Evolutionary conservation across 2,888 invertebrate species (phyloP).

Genomic region (Epistrophe grossulariae): DNA sequence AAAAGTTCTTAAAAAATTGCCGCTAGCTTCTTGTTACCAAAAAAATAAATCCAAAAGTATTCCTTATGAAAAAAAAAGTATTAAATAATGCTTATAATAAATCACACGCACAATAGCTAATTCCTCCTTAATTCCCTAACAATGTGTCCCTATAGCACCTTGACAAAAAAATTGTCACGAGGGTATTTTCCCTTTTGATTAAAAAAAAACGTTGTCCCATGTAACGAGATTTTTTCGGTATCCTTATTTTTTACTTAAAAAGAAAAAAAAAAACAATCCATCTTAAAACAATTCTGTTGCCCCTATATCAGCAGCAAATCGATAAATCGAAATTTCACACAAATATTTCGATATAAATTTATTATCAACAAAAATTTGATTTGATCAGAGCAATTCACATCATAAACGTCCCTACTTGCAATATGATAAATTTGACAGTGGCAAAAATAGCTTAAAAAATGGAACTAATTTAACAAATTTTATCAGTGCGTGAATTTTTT

Average conservation of each 20-base stretch:
- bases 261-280: neutral
- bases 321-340: constrained; percentile 60
- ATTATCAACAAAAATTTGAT: constrained; percentile 39
- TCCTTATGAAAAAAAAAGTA: neutral
- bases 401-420: neutral
- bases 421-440: neutral
- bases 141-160: constrained; percentile 34
- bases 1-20: constrained; percentile 1
- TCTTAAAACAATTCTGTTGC: constrained; percentile 37
- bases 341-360: constrained; percentile 44
- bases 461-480: neutral
- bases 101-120: constrained; percentile 57
- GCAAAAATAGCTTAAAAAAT: neutral
- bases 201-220: constrained; percentile 21
- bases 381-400: constrained; percentile 48
- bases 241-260: constrained; percentile 2
- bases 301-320: constrained; percentile 46
- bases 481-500: no score
- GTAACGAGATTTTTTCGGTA: neutral
- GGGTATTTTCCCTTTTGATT: constrained; percentile 21
- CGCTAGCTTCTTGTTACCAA: neutral
- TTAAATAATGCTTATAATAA: constrained; percentile 16
- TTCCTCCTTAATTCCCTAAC: constrained; percentile 50
- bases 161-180: constrained; percentile 1
- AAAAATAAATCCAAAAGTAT: neutral